Percentiles rank a stretch among this genome's conserved stretches.
phyloP scores from a whole-genome alignment of 2,888 invertebrate genomes.

The Drosophila buzzatii region DNA sequence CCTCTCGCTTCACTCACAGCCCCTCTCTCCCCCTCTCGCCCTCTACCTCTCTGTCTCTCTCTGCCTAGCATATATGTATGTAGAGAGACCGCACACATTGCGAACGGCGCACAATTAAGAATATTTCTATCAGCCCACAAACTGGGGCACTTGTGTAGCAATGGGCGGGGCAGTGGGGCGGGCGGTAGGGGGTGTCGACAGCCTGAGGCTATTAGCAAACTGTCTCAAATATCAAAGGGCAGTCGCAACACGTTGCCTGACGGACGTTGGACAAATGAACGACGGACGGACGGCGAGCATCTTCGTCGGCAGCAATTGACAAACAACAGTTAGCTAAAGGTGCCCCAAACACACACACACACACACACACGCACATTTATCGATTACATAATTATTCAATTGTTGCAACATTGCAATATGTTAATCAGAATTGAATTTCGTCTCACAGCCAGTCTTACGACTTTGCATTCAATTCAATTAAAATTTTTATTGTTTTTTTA shows the following conservation, averaged over 20 bases:
- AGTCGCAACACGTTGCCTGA: slow-evolving; percentile 25
- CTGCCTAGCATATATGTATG: not conserved
- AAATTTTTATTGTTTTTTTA: not conserved
- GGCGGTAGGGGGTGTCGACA: no score
- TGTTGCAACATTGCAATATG: slow-evolving; percentile 26
- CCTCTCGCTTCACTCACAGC: not conserved
- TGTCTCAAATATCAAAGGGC: slow-evolving; percentile 82
- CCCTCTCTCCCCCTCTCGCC: not conserved
- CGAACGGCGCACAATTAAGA: slow-evolving; percentile 65
- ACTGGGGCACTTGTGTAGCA: not conserved
- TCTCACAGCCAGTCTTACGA: not conserved
- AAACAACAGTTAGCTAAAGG: slow-evolving; percentile 63
- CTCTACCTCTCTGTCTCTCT: not conserved
- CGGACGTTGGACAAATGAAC: not conserved
- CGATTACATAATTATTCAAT: slow-evolving; percentile 7
- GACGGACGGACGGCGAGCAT: not conserved
- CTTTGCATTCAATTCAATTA: not conserved
- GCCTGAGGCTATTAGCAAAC: slow-evolving; percentile 78
- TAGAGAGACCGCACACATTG: slow-evolving; percentile 69
- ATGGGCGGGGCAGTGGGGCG: not conserved
- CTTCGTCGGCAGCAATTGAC: slow-evolving; percentile 31
- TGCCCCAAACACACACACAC: not conserved
- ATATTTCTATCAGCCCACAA: slow-evolving; percentile 68
- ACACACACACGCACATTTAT: not conserved
- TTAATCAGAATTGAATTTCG: not conserved